Base-by-base conservation (phyloP, 64 coral and sea anemone genomes). In the Montipora foliosa region DNA sequence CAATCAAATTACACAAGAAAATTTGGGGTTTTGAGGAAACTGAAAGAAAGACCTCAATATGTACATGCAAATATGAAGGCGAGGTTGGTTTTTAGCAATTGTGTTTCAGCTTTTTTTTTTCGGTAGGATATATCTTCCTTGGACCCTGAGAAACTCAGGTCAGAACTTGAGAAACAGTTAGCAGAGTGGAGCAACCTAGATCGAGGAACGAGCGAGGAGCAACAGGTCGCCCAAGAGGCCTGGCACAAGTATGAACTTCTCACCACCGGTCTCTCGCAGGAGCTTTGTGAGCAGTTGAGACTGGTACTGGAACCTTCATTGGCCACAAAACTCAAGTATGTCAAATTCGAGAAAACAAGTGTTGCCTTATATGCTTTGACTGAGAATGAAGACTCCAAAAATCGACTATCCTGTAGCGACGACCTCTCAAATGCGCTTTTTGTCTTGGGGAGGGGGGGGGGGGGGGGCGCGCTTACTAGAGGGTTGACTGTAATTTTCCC, bases 201-300 rank as follows among this genome's bases (percentile, higher is more conserved):
- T 17, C 78, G 84, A 24, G 87, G 89, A 14, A 81, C 70, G 11
- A 10, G 66, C 9, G 92, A 92, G 6, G 84, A 99, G 78, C 92
- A 96, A 60, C 60, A 66, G 14, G 20, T 89, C 55, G 95, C 98
- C 4, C 95, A 94, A 60, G 89, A 89, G 44, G 79, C 95, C 1
- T 99, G 98, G 98, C 95, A 94, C 74, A 94, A 99, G 64, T 99
- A 99, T 69, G 98, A 99, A 29, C 12, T 94, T 17, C 74, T 99
- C 80, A 99, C 98, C 67, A 90, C 86, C 73, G 79, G 74, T 70
- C 89, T 96, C 29, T 92, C 98, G 10, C 98, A 99, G 80, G 91
- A 99, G 21, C 79, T 99, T 6, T 99, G 98, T 87, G 98, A 99
- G 24, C 98, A 99, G 85, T 89, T 99, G 17, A 92, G 98, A 58